A percentile compares a stretch with the other conserved stretches of the same genome.
phyloP scores from a whole-genome alignment of 2,888 invertebrate species.

The Diarsia dahlii region DNA sequence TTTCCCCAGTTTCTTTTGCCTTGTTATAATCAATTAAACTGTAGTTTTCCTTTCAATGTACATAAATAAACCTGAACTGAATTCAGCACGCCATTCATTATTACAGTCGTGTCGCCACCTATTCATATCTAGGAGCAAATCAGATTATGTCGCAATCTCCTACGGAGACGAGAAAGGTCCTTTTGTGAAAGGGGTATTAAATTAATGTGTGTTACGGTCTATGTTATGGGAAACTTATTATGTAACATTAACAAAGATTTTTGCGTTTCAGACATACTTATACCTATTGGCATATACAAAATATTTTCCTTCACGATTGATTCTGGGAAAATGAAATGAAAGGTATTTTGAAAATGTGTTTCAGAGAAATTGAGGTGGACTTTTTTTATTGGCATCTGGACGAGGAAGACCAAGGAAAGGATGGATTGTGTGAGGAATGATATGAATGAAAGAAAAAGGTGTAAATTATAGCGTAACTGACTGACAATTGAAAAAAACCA shows the following conservation, averaged over 20 bases:
- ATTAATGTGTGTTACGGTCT: constrained; percentile 1
- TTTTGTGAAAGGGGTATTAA: constrained; percentile 23
- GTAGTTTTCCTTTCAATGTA: constrained; percentile 19
- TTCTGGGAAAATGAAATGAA: neutral
- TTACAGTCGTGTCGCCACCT: constrained; percentile 29
- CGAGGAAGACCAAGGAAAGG: too few species aligned
- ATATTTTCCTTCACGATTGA: too few species aligned
- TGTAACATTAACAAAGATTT: constrained; percentile 16
- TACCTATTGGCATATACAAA: too few species aligned
- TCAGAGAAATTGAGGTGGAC: neutral
- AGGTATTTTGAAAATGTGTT: neutral
- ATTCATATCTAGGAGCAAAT: constrained; percentile 51
- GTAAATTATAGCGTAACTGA: too few species aligned
- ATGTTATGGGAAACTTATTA: constrained; percentile 12
- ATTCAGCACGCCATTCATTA: constrained; percentile 36
- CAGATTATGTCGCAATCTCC: constrained; percentile 55
- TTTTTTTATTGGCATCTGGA: neutral
- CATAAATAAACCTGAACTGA: constrained; percentile 1
- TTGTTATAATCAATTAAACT: constrained; percentile 3
- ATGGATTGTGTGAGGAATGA: too few species aligned
- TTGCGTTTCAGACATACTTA: neutral
- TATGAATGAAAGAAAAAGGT: too few species aligned
- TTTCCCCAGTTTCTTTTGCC: neutral
- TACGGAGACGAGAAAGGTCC: constrained; percentile 27
- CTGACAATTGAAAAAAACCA: too few species aligned